Evolutionary conservation across 2,888 invertebrate genomes (phyloP).

Genomic region (Tortricodes alternella): DNA sequence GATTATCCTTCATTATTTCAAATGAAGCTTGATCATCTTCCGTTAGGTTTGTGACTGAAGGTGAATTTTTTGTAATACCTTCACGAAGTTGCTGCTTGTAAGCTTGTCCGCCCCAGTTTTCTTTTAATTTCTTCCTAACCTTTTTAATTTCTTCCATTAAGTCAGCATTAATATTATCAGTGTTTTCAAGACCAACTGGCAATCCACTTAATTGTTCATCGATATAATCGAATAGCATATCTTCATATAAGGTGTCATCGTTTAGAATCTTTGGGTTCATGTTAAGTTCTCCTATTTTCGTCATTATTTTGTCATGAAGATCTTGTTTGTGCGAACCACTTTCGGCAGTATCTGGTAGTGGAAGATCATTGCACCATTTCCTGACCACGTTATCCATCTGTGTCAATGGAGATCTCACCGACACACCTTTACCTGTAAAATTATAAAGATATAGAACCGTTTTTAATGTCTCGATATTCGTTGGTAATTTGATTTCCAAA

Average conservation of each 20-base stretch:
- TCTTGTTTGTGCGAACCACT: slow-evolving; percentile 43
- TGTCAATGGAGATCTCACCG: background rate
- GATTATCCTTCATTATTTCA: slow-evolving; percentile 53
- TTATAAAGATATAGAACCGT: slow-evolving; percentile 37
- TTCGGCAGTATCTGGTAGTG: slow-evolving; percentile 39
- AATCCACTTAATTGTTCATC: slow-evolving; percentile 42
- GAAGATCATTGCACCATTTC: slow-evolving; percentile 46
- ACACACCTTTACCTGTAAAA: slow-evolving; percentile 31
- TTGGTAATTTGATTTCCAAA: too few relatives aligned
- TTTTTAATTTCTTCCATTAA: slow-evolving; percentile 36
- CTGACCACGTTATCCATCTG: slow-evolving; percentile 40
- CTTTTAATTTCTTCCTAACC: slow-evolving; percentile 36
- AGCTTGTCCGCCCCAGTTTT: slow-evolving; percentile 43
- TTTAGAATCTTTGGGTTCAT: slow-evolving; percentile 52
- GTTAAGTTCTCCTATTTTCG: slow-evolving; percentile 53
- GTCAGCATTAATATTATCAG: slow-evolving; percentile 39
- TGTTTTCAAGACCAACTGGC: slow-evolving; percentile 34
- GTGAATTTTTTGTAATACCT: slow-evolving; percentile 48
- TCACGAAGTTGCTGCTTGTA: slow-evolving; percentile 55
- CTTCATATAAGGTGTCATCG: slow-evolving; percentile 50
- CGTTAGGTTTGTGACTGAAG: slow-evolving; percentile 37
- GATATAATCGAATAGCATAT: slow-evolving; percentile 50
- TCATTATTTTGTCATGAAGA: slow-evolving; percentile 42
- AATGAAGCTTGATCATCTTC: slow-evolving; percentile 48
- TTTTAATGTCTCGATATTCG: too few relatives aligned